These are phyloP conservation scores for Ellobius talpinus DNA, from an alignment of 2,113 vertebrate species.

Conservation along the genomic window DNA sequence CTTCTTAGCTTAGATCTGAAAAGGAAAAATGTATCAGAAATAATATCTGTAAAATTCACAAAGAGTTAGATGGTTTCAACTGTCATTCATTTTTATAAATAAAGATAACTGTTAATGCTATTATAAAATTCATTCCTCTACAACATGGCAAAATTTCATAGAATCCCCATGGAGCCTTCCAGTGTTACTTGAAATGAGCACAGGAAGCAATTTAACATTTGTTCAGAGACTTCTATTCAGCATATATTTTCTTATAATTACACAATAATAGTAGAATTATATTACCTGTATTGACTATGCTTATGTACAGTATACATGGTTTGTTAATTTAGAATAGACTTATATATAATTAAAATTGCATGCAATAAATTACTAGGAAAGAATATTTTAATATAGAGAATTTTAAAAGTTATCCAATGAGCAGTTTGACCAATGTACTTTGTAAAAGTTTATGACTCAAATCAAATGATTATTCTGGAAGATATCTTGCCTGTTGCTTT, in stretches of 20 bases:
- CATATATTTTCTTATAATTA: neutral
- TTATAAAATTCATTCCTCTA: slow-evolving; percentile 60
- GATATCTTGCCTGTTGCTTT: neutral
- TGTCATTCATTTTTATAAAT: slow-evolving; percentile 44
- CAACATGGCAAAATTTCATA: slow-evolving; percentile 8
- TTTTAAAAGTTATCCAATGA: neutral
- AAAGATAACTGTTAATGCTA: slow-evolving; percentile 4
- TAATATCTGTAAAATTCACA: neutral
- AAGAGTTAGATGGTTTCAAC: neutral
- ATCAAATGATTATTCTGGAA: neutral
- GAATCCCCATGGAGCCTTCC: neutral
- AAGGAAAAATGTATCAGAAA: neutral
- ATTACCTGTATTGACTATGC: neutral
- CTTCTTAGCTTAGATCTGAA: neutral
- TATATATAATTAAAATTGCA: neutral
- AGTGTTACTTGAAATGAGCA: neutral
- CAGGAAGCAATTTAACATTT: neutral
- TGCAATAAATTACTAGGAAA: neutral
- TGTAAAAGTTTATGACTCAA: neutral
- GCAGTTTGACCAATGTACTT: neutral
- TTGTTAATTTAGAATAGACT: neutral
- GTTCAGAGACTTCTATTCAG: slow-evolving; percentile 1
- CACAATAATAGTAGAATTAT: neutral
- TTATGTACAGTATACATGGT: neutral
- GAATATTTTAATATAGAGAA: neutral